These are phyloP conservation scores for Psilopsiagon aurifrons DNA, from an alignment of 2,113 vertebrate species.

Conservation along the genomic window DNA sequence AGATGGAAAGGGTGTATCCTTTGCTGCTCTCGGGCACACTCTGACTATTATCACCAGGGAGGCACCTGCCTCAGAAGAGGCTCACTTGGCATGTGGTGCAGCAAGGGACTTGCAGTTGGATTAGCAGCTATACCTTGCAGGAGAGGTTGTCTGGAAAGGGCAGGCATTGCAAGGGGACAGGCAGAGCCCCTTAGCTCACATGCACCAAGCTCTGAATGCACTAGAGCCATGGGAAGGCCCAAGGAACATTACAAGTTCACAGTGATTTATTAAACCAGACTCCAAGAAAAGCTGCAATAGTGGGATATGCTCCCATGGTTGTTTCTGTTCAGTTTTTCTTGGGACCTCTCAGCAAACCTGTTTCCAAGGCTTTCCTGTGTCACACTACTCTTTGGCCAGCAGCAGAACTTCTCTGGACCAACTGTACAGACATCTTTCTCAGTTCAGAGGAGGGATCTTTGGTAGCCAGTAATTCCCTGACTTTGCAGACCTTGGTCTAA, in stretches of 20 bases:
- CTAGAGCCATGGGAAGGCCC: not conserved
- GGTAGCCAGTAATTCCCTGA: not conserved
- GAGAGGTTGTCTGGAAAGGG: not conserved
- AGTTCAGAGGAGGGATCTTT: not conserved
- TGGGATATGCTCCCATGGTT: not conserved
- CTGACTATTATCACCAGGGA: not conserved
- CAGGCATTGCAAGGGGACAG: not conserved
- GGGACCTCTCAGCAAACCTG: not conserved
- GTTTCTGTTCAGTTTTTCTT: not conserved
- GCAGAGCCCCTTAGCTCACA: not conserved
- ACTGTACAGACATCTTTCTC: not conserved
- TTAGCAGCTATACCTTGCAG: not conserved
- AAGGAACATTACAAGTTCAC: not conserved
- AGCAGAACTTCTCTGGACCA: not conserved
- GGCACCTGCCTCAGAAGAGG: not conserved
- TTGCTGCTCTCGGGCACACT: fast-evolving
- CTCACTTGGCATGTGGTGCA: fast-evolving
- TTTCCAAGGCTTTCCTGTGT: not conserved
- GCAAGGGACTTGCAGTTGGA: not conserved
- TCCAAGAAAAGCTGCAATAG: not conserved
- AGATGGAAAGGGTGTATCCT: not conserved
- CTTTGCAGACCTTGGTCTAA: not conserved
- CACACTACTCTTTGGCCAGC: not conserved
- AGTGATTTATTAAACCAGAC: not conserved
- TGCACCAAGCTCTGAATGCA: not conserved